These are phyloP conservation scores for Prosapia bicincta DNA, from an alignment of 2,888 invertebrate species.

Conservation along the genomic window DNA sequence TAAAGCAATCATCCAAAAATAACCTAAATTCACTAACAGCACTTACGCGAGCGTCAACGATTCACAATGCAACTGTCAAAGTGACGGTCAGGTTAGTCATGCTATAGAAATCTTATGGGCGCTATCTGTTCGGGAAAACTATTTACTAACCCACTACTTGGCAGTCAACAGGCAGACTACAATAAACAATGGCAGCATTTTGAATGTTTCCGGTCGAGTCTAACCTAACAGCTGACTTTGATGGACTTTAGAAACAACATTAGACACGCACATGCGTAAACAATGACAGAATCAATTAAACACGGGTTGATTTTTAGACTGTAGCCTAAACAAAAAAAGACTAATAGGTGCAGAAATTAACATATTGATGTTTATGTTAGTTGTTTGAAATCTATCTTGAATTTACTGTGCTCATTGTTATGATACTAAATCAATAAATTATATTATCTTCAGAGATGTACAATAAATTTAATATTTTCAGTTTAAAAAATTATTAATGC, in stretches of 20 bases:
- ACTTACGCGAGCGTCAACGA: background rate
- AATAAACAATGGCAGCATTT: background rate
- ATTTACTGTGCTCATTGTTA: too few species aligned
- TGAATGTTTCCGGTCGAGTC: background rate
- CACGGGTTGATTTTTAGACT: background rate
- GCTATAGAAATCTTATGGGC: background rate
- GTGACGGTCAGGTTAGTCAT: background rate
- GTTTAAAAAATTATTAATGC: too few species aligned
- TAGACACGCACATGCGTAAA: background rate
- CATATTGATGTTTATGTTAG: too few species aligned
- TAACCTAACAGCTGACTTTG: background rate
- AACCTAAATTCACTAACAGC: background rate
- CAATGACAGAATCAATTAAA: background rate
- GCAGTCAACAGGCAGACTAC: constrained; percentile 2
- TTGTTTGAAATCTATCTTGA: too few species aligned
- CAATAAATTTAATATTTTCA: too few species aligned
- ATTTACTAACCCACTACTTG: background rate
- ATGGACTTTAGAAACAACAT: background rate
- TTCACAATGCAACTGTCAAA: too few species aligned
- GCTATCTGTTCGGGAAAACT: background rate
- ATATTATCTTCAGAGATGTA: too few species aligned
- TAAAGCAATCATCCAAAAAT: background rate
- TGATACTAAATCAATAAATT: too few species aligned
- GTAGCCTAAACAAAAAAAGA: background rate
- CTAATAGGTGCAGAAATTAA: background rate